phyloP scores from a whole-genome alignment of 1,140 invertebrate species.

The Formica selysi region DNA sequence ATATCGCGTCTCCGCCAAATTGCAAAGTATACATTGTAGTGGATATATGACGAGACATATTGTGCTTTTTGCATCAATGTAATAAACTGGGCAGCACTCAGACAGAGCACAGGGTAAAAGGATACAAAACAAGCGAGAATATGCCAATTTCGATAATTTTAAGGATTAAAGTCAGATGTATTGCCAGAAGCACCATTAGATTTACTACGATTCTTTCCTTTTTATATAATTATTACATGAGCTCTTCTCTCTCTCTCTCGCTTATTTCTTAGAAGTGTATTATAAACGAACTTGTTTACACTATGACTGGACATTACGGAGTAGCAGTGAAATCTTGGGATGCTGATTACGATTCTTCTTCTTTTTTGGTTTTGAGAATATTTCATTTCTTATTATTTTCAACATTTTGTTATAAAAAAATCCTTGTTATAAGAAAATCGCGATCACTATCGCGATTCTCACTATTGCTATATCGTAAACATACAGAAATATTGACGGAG shows the following conservation, averaged over 20 bases:
- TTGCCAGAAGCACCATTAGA: background rate
- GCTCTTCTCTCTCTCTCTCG: background rate
- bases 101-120: background rate
- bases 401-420: background rate
- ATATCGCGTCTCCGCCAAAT: constrained; percentile 46
- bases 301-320: constrained; percentile 47
- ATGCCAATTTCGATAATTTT: background rate
- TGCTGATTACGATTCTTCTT: constrained; percentile 31
- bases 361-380: constrained; percentile 50
- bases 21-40: background rate
- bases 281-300: constrained; percentile 42
- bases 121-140: background rate
- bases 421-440: no score
- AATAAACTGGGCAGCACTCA: background rate
- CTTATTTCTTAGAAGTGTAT: constrained; percentile 34
- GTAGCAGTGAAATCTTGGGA: constrained; percentile 62
- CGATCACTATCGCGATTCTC: background rate
- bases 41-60: constrained; percentile 56
- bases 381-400: constrained; percentile 30
- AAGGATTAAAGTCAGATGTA: background rate
- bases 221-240: constrained; percentile 66
- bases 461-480: constrained; percentile 1
- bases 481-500: constrained; percentile 23
- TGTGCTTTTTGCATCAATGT: constrained; percentile 58
- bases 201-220: background rate